Conservation (phyloP, 2,113 vertebrate genomes). For the Irena cyanogastra region DNA sequence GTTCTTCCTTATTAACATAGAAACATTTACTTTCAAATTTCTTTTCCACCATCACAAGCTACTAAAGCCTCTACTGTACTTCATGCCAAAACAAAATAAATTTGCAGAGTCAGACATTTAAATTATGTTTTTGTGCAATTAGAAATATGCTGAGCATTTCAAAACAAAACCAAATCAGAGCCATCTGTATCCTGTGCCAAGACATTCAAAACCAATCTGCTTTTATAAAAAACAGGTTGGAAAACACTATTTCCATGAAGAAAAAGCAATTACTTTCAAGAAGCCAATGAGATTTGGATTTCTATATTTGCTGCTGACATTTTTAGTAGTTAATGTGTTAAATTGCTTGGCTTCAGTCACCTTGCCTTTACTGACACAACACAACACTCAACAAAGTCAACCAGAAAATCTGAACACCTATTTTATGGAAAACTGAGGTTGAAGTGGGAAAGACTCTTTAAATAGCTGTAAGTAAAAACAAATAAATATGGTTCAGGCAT, state of each 20-base stretch:
- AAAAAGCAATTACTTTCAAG: conserved; percentile 11
- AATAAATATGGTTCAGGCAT: background rate
- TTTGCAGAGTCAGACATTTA: background rate
- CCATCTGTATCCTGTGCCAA: background rate
- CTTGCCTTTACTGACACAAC: background rate
- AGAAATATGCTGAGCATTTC: background rate
- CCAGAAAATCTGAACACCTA: background rate
- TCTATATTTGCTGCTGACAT: background rate
- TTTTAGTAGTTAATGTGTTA: background rate
- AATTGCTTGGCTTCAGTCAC: background rate
- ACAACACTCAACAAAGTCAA: background rate
- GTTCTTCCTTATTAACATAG: background rate
- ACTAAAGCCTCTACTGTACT: background rate
- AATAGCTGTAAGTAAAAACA: background rate
- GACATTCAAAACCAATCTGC: background rate
- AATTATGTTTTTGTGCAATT: background rate
- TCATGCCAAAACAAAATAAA: background rate
- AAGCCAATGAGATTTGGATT: background rate
- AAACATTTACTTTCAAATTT: background rate
- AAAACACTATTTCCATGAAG: background rate
- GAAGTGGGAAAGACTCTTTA: background rate
- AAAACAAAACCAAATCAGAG: background rate
- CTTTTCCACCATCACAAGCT: background rate
- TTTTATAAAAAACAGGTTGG: background rate
- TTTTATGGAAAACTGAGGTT: background rate